A percentile compares a stretch with the other conserved stretches of the same genome.
Evolutionary conservation across 1,140 invertebrate genomes (phyloP).

Genomic region (Drosophila repletoides): DNA sequence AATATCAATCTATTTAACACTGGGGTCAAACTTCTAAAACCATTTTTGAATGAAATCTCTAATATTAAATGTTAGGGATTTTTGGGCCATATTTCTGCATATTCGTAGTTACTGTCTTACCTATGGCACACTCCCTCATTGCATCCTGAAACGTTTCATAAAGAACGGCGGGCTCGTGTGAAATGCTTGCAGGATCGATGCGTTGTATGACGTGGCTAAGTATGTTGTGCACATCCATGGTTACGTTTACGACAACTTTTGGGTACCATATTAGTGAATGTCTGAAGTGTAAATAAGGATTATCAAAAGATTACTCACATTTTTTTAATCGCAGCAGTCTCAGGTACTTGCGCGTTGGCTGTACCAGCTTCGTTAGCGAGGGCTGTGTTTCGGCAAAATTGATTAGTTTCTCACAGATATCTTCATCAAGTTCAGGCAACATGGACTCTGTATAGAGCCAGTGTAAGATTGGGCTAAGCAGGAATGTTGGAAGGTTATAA

Average conservation of each 20-base stretch:
- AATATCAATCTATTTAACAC: too few relatives aligned
- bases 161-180: conserved; percentile 84
- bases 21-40: too few relatives aligned
- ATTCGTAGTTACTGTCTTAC: too few relatives aligned
- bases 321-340: conserved; percentile 86
- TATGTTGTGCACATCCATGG: conserved; percentile 85
- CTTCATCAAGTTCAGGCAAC: conserved; percentile 84
- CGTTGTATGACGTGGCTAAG: conserved; percentile 85
- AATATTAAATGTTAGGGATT: too few relatives aligned
- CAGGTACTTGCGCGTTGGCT: conserved; percentile 85
- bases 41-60: too few relatives aligned
- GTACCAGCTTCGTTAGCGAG: conserved; percentile 84
- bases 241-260: conserved; percentile 85
- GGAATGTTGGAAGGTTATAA: conserved; percentile 84
- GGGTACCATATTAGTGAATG: not conserved
- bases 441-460: conserved; percentile 87
- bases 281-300: not conserved
- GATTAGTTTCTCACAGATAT: conserved; percentile 84
- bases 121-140: conserved; percentile 85
- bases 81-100: too few relatives aligned
- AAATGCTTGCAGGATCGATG: conserved; percentile 81
- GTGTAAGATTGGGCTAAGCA: conserved; percentile 85
- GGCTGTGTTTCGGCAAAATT: conserved; percentile 83
- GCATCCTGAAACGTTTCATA: conserved; percentile 86
- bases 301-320: conserved; percentile 83